Conservation (phyloP, 2,113 vertebrate genomes). For the Psammodynastes pulverulentus region DNA sequence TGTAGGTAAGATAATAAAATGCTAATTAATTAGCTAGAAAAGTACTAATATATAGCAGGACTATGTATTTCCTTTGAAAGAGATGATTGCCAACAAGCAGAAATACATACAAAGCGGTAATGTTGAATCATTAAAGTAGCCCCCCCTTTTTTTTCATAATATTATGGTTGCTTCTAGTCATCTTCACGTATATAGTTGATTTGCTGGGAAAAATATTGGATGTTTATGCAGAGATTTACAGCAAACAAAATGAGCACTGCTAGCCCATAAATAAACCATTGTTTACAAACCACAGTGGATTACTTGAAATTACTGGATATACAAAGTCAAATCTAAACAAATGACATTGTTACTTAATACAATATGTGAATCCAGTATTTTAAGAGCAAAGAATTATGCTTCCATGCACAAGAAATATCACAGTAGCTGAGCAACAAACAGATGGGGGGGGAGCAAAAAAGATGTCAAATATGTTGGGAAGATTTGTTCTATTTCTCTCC, state of each 20-base stretch:
- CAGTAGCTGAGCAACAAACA: background rate
- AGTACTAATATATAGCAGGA: background rate
- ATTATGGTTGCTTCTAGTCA: background rate
- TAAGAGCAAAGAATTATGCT: background rate
- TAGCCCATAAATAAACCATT: background rate
- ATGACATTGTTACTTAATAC: background rate
- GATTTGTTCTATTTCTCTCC: background rate
- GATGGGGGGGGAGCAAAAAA: background rate
- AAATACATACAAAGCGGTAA: background rate
- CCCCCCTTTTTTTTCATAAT: background rate
- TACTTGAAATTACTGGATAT: background rate
- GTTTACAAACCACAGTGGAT: background rate
- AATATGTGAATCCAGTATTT: background rate
- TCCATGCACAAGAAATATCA: background rate
- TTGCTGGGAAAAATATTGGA: background rate
- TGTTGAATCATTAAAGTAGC: background rate
- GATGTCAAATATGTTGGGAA: background rate
- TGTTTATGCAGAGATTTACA: background rate
- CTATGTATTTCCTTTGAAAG: background rate
- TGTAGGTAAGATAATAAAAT: constrained; percentile 66
- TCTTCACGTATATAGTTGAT: background rate
- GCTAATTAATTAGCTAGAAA: background rate
- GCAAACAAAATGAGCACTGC: background rate
- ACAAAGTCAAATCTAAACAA: background rate
- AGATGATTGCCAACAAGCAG: background rate